Evolutionary conservation across 53 echinoderm and acorn worm species (phyloP).

Genomic region (Zoroaster sp.): DNA sequence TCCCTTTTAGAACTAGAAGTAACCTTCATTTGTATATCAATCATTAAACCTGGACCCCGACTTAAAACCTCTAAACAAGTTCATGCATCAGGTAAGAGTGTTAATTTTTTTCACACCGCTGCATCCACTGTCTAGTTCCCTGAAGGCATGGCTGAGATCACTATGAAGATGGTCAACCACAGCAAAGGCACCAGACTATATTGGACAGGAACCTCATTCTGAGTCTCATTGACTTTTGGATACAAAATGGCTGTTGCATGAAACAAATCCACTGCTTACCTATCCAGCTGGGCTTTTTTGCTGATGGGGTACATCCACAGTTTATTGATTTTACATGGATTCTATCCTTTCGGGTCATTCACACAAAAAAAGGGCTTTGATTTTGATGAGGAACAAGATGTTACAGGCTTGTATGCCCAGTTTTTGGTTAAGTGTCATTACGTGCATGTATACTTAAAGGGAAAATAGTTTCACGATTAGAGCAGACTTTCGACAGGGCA

Average conservation of each 20-base stretch:
- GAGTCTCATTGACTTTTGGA: not conserved
- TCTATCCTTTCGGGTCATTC: no score
- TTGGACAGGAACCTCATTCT: not conserved
- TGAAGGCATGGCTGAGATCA: not conserved
- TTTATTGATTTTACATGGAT: no score
- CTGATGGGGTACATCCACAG: no score
- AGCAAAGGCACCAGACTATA: not conserved
- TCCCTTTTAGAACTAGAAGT: constrained; percentile 2
- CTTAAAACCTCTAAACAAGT: not conserved
- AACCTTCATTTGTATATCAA: not conserved
- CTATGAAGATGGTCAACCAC: not conserved
- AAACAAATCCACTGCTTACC: no score
- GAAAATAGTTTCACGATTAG: no score
- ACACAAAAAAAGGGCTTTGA: no score
- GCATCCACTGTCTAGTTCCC: not conserved
- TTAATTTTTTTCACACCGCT: not conserved
- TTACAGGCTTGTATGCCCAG: no score
- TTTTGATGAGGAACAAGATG: no score
- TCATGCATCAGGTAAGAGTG: not conserved
- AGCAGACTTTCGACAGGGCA: no score
- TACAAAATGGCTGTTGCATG: not conserved
- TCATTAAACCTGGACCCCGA: not conserved
- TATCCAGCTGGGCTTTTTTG: no score
- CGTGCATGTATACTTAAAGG: no score
- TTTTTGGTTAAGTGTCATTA: no score